phyloP scores from a whole-genome alignment of 2,888 invertebrate genomes.

The Drosophila paracracens region DNA sequence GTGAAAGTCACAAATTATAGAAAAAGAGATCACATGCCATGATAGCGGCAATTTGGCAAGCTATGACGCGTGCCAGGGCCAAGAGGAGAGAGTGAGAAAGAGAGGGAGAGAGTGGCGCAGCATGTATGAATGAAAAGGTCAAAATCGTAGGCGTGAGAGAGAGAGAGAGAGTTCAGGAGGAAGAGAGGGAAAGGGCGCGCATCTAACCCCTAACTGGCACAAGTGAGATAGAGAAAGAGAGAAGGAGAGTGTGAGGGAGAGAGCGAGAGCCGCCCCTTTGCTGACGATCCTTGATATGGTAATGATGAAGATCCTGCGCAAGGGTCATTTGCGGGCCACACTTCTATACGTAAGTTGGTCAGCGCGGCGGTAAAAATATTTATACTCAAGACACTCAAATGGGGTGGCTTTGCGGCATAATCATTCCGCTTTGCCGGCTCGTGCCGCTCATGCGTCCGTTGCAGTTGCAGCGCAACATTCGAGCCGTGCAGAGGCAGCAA shows the following conservation, averaged over 20 bases:
- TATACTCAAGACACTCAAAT: conserved; percentile 46
- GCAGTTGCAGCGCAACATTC: conserved; percentile 73
- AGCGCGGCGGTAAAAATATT: conserved; percentile 74
- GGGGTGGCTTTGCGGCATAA: conserved; percentile 57
- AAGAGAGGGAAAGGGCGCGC: neutral
- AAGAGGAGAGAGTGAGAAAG: conserved; percentile 31
- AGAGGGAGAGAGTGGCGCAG: conserved; percentile 32
- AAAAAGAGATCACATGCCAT: conserved; percentile 80
- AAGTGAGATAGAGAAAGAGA: conserved; percentile 3
- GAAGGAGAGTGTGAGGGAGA: neutral
- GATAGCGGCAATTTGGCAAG: conserved; percentile 84
- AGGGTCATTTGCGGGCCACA: conserved; percentile 75
- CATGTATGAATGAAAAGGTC: conserved; percentile 47
- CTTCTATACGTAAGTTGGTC: conserved; percentile 66
- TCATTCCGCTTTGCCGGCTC: conserved; percentile 34
- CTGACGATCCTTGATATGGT: conserved; percentile 75
- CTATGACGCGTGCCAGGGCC: conserved; percentile 63
- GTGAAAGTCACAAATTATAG: conserved; percentile 84
- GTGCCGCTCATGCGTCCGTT: conserved; percentile 54
- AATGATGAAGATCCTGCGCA: conserved; percentile 73
- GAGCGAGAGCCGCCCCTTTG: conserved; percentile 53
- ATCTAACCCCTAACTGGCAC: conserved; percentile 10
- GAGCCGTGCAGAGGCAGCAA: conserved; percentile 53
- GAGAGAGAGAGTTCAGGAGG: conserved; percentile 5
- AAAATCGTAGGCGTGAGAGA: conserved; percentile 65